phyloP scores from a whole-genome alignment of 2,797 vertebrate species.

The Rhadinocentrus ornatus region DNA sequence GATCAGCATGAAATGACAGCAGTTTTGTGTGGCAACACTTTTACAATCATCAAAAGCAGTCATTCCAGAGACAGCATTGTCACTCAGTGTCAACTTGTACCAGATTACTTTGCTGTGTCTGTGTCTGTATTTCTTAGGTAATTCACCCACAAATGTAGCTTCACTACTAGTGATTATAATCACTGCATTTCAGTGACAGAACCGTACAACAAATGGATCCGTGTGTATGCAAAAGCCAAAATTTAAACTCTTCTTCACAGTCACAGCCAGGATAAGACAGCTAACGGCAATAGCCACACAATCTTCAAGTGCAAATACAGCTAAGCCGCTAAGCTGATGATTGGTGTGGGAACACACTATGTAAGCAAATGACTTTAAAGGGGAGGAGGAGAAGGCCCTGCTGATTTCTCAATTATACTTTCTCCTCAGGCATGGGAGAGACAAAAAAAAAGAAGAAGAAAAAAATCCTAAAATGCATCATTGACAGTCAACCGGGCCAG shows the following conservation, averaged over 20 bases:
- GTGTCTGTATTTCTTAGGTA: conserved; percentile 51
- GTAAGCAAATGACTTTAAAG: conserved; percentile 86
- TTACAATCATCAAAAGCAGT: conserved; percentile 41
- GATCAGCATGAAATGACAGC: conserved; percentile 35
- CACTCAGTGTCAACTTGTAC: conserved; percentile 20
- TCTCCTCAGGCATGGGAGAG: conserved; percentile 72
- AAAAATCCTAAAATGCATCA: conserved; percentile 69
- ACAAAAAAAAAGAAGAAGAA: conserved; percentile 71
- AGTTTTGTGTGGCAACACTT: conserved; percentile 27
- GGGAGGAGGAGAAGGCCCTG: conserved; percentile 75
- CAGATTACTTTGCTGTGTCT: conserved; percentile 29
- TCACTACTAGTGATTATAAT: conserved; percentile 65
- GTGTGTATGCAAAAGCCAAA: conserved; percentile 73
- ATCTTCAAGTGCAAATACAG: conserved; percentile 87
- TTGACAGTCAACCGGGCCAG: conserved; percentile 77
- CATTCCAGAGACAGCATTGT: conserved; percentile 25
- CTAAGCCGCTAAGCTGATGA: conserved; percentile 87
- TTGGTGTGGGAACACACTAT: conserved; percentile 84
- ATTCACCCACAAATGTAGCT: conserved; percentile 49
- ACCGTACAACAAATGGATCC: conserved; percentile 75
- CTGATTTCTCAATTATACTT: conserved; percentile 87
- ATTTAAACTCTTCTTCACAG: conserved; percentile 70
- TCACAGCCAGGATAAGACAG: conserved; percentile 76
- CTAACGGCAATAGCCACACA: conserved; percentile 79
- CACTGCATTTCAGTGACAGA: conserved; percentile 64